These are phyloP conservation scores for Rambutsinella grinnellia DNA, from an alignment of 2,888 invertebrate genomes.

Conservation along the genomic window DNA sequence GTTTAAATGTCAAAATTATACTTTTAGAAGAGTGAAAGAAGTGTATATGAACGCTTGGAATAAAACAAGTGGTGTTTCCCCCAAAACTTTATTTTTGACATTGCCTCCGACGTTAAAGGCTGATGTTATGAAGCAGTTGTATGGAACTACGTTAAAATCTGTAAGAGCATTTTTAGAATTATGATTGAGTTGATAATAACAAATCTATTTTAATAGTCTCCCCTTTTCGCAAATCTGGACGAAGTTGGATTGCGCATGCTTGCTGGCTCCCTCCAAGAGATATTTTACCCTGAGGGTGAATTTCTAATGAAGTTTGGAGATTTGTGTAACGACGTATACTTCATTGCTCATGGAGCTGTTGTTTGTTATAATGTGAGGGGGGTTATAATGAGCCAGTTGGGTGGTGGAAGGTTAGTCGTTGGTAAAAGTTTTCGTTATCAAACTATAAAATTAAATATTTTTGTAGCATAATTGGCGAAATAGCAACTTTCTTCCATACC, in stretches of 20 bases:
- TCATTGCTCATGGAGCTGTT: constrained; percentile 62
- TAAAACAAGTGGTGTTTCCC: constrained; percentile 56
- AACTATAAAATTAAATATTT: background rate
- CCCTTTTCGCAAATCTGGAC: constrained; percentile 51
- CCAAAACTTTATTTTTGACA: constrained; percentile 53
- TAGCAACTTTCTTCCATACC: constrained; percentile 55
- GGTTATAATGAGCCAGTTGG: constrained; percentile 59
- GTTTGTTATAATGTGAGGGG: constrained; percentile 59
- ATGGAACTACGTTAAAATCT: constrained; percentile 40
- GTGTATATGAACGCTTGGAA: constrained; percentile 62
- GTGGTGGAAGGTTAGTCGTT: constrained; percentile 53
- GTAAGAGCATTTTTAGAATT: background rate
- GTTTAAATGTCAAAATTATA: background rate
- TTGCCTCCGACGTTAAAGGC: constrained; percentile 61
- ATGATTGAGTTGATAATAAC: background rate
- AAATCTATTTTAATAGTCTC: constrained; percentile 29
- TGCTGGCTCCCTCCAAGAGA: constrained; percentile 52
- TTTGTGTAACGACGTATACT: constrained; percentile 59
- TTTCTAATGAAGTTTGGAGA: constrained; percentile 63
- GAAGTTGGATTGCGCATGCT: constrained; percentile 60
- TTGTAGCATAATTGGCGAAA: constrained; percentile 62
- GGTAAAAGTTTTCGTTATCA: background rate
- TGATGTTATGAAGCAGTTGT: constrained; percentile 62
- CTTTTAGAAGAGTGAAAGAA: constrained; percentile 56
- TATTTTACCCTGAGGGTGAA: constrained; percentile 63